A percentile compares a stretch with the other conserved stretches of the same genome.
Evolutionary conservation across 2,797 vertebrate genomes (phyloP).

Genomic region (Chanos chanos): DNA sequence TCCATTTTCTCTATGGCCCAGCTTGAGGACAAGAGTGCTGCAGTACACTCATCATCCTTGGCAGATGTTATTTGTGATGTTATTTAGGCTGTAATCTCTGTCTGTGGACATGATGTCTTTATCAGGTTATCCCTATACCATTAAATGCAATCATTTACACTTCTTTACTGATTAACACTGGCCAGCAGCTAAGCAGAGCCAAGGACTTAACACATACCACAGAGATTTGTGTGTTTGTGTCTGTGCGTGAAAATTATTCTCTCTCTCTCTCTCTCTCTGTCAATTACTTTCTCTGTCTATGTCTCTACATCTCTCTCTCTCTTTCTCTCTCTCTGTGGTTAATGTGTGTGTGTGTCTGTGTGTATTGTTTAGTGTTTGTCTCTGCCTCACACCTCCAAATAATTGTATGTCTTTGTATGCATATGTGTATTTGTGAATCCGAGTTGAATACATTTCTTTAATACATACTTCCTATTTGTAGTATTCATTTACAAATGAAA

Average conservation of each 20-base stretch:
- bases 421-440: background rate
- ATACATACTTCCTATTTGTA: too few relatives aligned
- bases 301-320: background rate
- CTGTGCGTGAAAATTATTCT: background rate
- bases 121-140: conserved; percentile 32
- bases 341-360: background rate
- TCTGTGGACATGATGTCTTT: background rate
- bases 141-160: conserved; percentile 38
- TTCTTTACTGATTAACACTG: conserved; percentile 34
- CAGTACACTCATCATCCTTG: too few relatives aligned
- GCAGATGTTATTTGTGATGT: conserved; percentile 23
- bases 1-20: too few relatives aligned
- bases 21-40: too few relatives aligned
- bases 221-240: background rate
- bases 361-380: background rate
- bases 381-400: conserved; percentile 14
- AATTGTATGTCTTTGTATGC: conserved; percentile 23
- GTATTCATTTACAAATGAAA: too few relatives aligned
- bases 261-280: background rate
- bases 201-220: too few relatives aligned
- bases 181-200: conserved; percentile 35
- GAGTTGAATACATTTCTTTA: too few relatives aligned
- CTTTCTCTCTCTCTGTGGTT: conserved; percentile 4
- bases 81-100: conserved; percentile 26
- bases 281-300: background rate